Evolutionary conservation across 2,113 vertebrate genomes (phyloP), one percentile per base, ranked within the genome.

Genomic region (Etia nguti): DNA sequence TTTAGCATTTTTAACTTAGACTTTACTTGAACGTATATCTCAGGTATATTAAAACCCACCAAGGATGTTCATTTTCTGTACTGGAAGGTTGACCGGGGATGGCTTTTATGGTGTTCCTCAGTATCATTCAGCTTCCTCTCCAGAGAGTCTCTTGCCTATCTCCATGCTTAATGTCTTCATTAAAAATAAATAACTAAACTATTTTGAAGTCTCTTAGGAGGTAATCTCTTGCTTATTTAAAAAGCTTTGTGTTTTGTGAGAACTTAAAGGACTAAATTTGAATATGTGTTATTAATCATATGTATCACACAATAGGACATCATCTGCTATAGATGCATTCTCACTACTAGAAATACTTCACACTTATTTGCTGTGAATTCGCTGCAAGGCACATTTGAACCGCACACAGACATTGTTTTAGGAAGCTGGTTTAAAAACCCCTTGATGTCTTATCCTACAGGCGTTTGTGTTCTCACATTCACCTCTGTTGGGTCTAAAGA

Each of bases 121-220:
- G n/a, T 24, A 15, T 43, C 7, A 24, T 9, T 70, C 65, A 43
- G 65, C 65, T 70, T 52, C 18, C 50, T 52, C 18, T 52, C 2
- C 8, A 4, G 50, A 20, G 50, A 52, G 50, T n/a, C 68, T 52
- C 20, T 20, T 52, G 7, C 9, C 50, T 7, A 55, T 4, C 52
- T 48, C 9, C 68, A 75, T n/a, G 20, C 68, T 73, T 24, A 26
- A 9, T 11, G 41, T 75, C 41, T 0, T 26, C 24, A 3, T 18
- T 11, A 48, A 46, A 75, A 75, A 26, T 26, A 24, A 41, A 68
- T 22, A 4, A 68, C 10, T 22, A 65, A 38, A 65, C 31, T 38
- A 62, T 62, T n/a, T 12, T 0, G 0, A 68, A 68, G 62, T 38
- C 62, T 68, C 0, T 38, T 68, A 13, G 34, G 26, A 10, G 22